These are phyloP conservation scores for Vireo altiloquus DNA, from an alignment of 2,113 vertebrate species.

Conservation along the genomic window DNA sequence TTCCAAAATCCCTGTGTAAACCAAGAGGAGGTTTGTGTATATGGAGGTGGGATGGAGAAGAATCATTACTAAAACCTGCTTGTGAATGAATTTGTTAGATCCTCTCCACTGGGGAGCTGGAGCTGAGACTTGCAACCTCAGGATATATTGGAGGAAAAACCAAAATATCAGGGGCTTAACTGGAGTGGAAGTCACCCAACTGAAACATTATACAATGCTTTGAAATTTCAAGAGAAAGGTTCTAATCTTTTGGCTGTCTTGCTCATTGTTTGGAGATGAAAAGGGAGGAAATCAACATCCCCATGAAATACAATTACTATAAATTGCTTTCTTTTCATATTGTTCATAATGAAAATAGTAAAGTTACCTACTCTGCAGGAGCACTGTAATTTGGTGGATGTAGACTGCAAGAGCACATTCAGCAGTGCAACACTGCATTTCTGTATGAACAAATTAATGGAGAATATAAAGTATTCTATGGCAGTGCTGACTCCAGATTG, in stretches of 20 bases:
- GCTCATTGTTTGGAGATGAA: conserved; percentile 76
- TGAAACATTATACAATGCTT: conserved; percentile 59
- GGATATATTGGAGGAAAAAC: neutral
- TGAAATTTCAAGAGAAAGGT: conserved; percentile 63
- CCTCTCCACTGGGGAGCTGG: neutral
- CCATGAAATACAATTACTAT: conserved; percentile 43
- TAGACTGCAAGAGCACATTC: neutral
- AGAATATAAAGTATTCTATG: neutral
- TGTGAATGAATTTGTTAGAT: conserved; percentile 22
- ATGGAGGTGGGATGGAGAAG: neutral
- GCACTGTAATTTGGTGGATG: neutral
- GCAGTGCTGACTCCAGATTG: neutral
- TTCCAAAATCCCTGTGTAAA: conserved; percentile 15
- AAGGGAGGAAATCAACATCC: conserved; percentile 67
- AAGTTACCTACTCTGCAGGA: neutral
- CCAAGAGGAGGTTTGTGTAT: neutral
- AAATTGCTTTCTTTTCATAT: conserved; percentile 31
- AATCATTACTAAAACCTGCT: neutral
- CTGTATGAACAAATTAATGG: neutral
- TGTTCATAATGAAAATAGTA: neutral
- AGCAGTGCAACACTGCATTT: neutral
- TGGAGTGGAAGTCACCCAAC: conserved; percentile 56
- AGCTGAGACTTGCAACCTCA: neutral
- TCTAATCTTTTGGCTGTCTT: conserved; percentile 64
- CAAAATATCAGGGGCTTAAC: neutral